Base-by-base conservation (phyloP, 2,888 invertebrate species). In the Oegoconia quadripuncta region DNA sequence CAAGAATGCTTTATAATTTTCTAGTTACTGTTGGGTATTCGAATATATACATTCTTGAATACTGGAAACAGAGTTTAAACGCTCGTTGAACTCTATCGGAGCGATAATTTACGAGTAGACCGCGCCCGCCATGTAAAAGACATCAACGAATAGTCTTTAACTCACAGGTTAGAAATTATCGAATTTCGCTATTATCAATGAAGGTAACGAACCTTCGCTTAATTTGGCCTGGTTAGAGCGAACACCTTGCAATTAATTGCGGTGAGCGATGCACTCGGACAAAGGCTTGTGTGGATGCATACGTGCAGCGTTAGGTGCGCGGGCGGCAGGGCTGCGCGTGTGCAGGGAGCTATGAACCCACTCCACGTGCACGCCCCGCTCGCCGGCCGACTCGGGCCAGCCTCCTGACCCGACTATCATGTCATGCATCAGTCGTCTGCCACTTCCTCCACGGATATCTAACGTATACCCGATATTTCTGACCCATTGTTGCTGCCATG, bases 341-440 rank as follows among this genome's bases (percentile, higher is more conserved):
- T 51, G 64, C 57, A 64, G 52, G 52, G 62, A 73, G 79, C 64
- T 78, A 74, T 77, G 80, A 80, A 75, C 78, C 66, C 69, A 44
- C 61, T 65, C 55, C 76, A 75, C 74, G 75, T 74, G 78, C 62
- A 59, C 11, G 18, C 7, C 18, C 22, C 4, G 2, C 32, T 20
- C 20, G 8, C 29, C 29, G 29, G 17, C n/a, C 22, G 27, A 5
- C 27, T 8, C 13, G 3, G 13, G 6, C 22, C 22, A 22, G 6
- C 32, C 14, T 14, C 8, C 30, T 30, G 30, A 30, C 30, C 30
- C 7, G 11, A 11, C 30, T 29, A n/a, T 29, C 17, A 1, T 17
- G 6, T n/a, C n/a, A 13, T 27, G 27, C 27, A 3, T 7, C 27
- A 4, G 3, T n/a, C 3, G 3, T n/a, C 23, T 6, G 11, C 23